These are phyloP conservation scores for Mycalesis mineus DNA, from an alignment of 2,888 invertebrate species.

Conservation along the genomic window DNA sequence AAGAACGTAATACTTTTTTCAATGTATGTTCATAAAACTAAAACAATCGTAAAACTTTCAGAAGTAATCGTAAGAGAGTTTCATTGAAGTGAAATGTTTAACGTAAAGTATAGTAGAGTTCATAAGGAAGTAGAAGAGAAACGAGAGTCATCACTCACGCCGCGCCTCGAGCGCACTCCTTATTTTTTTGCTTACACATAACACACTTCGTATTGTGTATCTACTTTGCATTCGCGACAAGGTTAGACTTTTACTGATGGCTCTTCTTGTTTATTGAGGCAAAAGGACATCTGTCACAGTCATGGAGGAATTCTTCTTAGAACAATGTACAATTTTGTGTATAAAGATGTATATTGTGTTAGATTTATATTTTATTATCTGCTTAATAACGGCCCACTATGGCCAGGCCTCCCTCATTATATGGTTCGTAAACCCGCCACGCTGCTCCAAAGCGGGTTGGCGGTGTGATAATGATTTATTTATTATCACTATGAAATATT, in stretches of 20 bases:
- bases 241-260: constrained; percentile 46
- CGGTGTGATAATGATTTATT: no score
- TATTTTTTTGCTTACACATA: constrained; percentile 33
- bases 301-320: neutral
- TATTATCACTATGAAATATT: no score
- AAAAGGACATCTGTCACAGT: constrained; percentile 26
- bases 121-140: constrained; percentile 60
- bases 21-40: neutral
- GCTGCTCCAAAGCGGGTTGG: no score
- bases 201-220: constrained; percentile 13
- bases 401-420: no score
- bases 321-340: neutral
- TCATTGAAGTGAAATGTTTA: constrained; percentile 40
- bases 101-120: constrained; percentile 62
- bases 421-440: no score
- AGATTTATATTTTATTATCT: no score
- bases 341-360: neutral
- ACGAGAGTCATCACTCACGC: constrained; percentile 61
- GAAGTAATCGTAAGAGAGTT: neutral
- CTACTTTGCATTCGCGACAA: constrained; percentile 53
- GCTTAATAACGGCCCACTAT: no score
- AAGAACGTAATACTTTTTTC: neutral
- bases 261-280: constrained; percentile 42
- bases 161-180: constrained; percentile 52
- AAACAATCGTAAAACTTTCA: neutral